Evolutionary conservation across 2,113 vertebrate species (phyloP).

Genomic region (Pachyramphus minor): DNA sequence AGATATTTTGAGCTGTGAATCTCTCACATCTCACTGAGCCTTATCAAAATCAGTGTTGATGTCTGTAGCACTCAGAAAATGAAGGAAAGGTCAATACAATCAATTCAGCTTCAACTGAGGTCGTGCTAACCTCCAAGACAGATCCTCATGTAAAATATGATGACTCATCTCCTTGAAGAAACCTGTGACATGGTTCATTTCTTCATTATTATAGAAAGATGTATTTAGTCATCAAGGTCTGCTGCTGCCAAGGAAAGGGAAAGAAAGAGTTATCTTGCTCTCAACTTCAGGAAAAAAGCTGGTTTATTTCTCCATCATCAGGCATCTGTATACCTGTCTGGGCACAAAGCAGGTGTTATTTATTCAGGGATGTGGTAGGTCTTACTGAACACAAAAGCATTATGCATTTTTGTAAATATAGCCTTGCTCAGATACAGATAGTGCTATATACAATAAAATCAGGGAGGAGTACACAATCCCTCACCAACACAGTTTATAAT

Average conservation of each 20-base stretch:
- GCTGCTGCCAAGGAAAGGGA: neutral
- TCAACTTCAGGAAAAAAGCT: neutral
- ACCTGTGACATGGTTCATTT: neutral
- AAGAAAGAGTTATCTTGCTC: neutral
- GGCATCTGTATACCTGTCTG: neutral
- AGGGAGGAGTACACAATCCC: neutral
- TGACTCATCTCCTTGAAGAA: conserved; percentile 6
- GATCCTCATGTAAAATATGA: neutral
- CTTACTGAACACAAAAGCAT: neutral
- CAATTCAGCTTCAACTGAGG: neutral
- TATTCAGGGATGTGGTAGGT: neutral
- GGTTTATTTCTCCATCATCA: neutral
- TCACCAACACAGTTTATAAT: neutral
- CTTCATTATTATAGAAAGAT: neutral
- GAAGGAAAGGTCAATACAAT: neutral
- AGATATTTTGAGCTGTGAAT: neutral
- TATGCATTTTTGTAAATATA: neutral
- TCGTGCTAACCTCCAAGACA: neutral
- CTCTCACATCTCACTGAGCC: neutral
- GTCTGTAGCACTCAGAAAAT: neutral
- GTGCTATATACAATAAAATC: neutral
- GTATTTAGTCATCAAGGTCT: neutral
- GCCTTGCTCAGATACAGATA: neutral
- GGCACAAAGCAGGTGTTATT: neutral
- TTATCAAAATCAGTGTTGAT: neutral